Conservation (phyloP, 2,888 invertebrate species). For the Timema cristinae region DNA sequence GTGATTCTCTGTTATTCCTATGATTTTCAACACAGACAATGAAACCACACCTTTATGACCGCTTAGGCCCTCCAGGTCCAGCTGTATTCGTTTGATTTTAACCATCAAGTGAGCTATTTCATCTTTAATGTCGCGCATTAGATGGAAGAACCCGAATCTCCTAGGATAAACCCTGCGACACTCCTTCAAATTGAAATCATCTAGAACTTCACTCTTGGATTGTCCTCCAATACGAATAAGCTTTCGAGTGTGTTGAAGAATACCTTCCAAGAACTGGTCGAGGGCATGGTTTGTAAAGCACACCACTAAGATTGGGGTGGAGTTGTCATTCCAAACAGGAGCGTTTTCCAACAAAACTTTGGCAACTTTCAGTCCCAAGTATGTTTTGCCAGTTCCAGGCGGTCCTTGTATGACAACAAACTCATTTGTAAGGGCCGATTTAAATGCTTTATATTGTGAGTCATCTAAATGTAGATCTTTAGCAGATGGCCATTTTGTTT, state of each 20-base stretch:
- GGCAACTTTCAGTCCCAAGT: conserved; percentile 70
- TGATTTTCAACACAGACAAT: background rate
- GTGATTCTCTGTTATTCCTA: background rate
- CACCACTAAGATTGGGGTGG: conserved; percentile 66
- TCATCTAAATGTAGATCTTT: conserved; percentile 54
- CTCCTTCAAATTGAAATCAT: conserved; percentile 20
- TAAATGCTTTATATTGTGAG: conserved; percentile 63
- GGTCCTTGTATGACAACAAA: conserved; percentile 81
- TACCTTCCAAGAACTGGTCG: conserved; percentile 77
- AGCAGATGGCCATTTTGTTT: conserved; percentile 47
- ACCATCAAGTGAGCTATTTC: conserved; percentile 19
- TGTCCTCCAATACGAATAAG: conserved; percentile 68
- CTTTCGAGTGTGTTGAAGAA: conserved; percentile 54
- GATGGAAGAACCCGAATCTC: background rate
- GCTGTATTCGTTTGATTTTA: conserved; percentile 24
- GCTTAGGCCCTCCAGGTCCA: conserved; percentile 37
- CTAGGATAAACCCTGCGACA: background rate
- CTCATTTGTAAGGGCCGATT: conserved; percentile 63
- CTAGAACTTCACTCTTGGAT: conserved; percentile 55
- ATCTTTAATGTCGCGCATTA: conserved; percentile 11
- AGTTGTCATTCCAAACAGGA: conserved; percentile 29
- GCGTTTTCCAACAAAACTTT: conserved; percentile 43
- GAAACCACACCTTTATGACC: conserved; percentile 41
- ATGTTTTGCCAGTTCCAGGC: conserved; percentile 85
- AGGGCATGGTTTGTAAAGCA: conserved; percentile 84